Percentiles rank a stretch among this genome's conserved stretches.
phyloP scores from a whole-genome alignment of 2,888 invertebrate genomes.

The Cheilosia vulpina region DNA sequence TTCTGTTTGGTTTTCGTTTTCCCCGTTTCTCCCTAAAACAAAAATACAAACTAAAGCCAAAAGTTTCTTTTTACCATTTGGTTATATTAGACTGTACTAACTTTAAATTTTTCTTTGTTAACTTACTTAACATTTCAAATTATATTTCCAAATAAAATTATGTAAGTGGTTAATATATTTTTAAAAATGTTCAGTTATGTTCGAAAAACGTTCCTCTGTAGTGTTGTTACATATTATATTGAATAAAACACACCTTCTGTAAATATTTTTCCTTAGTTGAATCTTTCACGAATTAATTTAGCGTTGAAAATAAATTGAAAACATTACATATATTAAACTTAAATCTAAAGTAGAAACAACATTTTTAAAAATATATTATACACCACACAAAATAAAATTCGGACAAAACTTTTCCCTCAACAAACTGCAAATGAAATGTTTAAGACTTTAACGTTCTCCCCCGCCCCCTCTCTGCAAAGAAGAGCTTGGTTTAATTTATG shows the following conservation, averaged over 20 bases:
- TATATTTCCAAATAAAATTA: conserved; percentile 12
- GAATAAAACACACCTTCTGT: conserved; percentile 40
- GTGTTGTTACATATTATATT: conserved; percentile 27
- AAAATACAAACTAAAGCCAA: conserved; percentile 34
- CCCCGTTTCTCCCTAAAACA: conserved; percentile 32
- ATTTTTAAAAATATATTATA: conserved; percentile 70
- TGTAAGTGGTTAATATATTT: conserved; percentile 67
- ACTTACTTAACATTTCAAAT: conserved; percentile 21
- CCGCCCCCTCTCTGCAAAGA: neutral
- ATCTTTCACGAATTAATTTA: conserved; percentile 42
- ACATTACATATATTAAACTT: neutral
- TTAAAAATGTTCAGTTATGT: conserved; percentile 51
- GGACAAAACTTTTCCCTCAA: conserved; percentile 5
- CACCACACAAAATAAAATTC: conserved; percentile 8
- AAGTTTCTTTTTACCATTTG: conserved; percentile 48
- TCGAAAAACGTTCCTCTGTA: conserved; percentile 40
- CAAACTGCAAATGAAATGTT: conserved; percentile 35
- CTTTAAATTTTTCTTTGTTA: conserved; percentile 41
- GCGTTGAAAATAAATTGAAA: conserved; percentile 16
- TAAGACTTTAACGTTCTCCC: conserved; percentile 4
- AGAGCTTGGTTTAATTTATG: conserved; percentile 7
- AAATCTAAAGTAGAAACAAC: conserved; percentile 25
- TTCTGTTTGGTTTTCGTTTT: conserved; percentile 60
- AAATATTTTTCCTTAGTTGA: conserved; percentile 67
- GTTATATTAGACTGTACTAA: conserved; percentile 51